Evolutionary conservation across 2,113 vertebrate species (phyloP).

Genomic region (Pardalotus punctatus): DNA sequence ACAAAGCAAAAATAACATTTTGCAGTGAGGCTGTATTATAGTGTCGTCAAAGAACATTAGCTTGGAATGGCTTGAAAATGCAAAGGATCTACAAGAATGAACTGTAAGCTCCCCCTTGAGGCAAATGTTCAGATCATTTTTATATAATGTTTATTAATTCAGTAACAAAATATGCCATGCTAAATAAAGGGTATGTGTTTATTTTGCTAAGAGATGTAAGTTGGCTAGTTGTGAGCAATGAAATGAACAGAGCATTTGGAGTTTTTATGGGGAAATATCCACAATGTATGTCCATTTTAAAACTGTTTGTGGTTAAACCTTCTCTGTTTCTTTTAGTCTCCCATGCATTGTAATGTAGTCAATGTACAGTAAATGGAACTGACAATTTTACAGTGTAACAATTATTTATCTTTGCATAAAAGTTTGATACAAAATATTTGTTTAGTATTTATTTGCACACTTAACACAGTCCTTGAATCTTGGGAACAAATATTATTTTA

Average conservation of each 20-base stretch:
- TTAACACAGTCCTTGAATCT: not conserved
- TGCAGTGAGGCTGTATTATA: constrained; percentile 54
- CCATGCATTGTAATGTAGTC: constrained; percentile 63
- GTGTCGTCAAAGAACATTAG: constrained; percentile 69
- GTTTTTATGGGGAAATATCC: constrained; percentile 51
- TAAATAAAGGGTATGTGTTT: constrained; percentile 72
- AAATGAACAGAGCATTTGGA: constrained; percentile 42
- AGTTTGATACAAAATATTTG: constrained; percentile 74
- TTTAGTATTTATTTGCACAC: constrained; percentile 67
- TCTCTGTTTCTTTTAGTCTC: constrained; percentile 59
- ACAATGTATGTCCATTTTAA: constrained; percentile 52
- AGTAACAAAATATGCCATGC: constrained; percentile 69
- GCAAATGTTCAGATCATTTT: constrained; percentile 75
- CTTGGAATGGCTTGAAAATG: constrained; percentile 83
- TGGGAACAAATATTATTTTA: not conserved
- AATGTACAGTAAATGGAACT: constrained; percentile 67
- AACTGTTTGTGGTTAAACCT: constrained; percentile 51
- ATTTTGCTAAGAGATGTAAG: constrained; percentile 70
- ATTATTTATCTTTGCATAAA: constrained; percentile 79
- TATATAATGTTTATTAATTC: constrained; percentile 73
- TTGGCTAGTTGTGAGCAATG: constrained; percentile 49
- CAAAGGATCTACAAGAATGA: constrained; percentile 74
- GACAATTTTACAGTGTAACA: constrained; percentile 71
- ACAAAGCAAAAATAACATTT: constrained; percentile 39
- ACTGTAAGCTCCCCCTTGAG: constrained; percentile 81